These are phyloP conservation scores for Atopsyche davidsoni DNA, from an alignment of 1,140 invertebrate genomes.

Conservation along the genomic window DNA sequence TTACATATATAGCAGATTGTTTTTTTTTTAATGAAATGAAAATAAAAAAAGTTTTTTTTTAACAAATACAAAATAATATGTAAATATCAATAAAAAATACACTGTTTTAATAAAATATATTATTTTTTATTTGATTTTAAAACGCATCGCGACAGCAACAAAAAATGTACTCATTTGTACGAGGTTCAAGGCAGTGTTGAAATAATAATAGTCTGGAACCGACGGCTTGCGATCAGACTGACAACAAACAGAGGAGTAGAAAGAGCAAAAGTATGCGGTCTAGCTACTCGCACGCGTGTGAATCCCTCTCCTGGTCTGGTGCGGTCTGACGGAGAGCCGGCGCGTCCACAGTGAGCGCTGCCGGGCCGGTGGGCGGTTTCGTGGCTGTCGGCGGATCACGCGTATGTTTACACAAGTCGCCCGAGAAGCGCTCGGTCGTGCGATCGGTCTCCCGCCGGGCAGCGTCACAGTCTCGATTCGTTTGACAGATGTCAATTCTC, in stretches of 20 bases:
- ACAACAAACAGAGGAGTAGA: background rate
- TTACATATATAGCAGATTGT: no score
- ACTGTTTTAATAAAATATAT: no score
- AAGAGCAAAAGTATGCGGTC: background rate
- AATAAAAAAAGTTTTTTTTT: no score
- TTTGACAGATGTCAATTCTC: slow-evolving; percentile 22
- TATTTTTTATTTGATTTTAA: no score
- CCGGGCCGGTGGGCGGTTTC: background rate
- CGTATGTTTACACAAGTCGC: background rate
- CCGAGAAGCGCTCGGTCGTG: background rate
- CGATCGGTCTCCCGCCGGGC: slow-evolving; percentile 1
- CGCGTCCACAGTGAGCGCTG: slow-evolving; percentile 1
- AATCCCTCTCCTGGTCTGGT: background rate
- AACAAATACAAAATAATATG: no score
- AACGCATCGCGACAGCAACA: no score
- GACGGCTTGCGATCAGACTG: background rate
- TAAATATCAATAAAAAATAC: no score
- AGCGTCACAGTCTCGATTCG: slow-evolving; percentile 8
- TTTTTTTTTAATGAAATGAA: no score
- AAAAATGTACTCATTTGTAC: no score
- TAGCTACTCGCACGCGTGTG: background rate
- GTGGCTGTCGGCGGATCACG: background rate
- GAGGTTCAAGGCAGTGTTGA: no score
- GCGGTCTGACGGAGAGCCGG: background rate
- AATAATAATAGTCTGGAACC: background rate